Evolutionary conservation across 2,113 vertebrate species (phyloP).

Genomic region (Todiramphus saurophagus): DNA sequence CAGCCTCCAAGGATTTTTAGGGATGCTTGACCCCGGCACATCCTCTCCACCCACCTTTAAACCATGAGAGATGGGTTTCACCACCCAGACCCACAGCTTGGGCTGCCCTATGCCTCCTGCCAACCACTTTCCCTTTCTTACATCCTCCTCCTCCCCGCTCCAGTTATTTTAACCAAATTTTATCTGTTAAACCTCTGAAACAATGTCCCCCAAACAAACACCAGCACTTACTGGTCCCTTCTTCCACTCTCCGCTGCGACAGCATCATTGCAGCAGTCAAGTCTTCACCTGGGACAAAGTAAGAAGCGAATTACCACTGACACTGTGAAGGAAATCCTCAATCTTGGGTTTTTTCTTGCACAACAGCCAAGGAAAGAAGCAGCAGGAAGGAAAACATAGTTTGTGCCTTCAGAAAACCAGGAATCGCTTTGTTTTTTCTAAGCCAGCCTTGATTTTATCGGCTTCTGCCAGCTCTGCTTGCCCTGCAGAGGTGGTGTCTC

Average conservation of each 20-base stretch:
- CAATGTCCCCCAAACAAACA: not conserved
- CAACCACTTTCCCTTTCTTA: not conserved
- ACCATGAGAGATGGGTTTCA: not conserved
- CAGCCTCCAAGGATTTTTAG: not conserved
- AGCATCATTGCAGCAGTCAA: fast-evolving
- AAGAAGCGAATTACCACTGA: not conserved
- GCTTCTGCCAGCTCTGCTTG: too few relatives aligned
- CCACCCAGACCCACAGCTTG: not conserved
- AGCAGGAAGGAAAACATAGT: not conserved
- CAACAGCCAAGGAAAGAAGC: not conserved
- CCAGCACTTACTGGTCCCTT: not conserved
- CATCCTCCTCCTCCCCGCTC: not conserved
- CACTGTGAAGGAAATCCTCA: too few relatives aligned
- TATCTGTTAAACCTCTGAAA: too few relatives aligned
- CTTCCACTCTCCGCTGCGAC: not conserved
- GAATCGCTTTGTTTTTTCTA: too few relatives aligned
- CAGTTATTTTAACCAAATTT: not conserved
- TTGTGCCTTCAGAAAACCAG: too few relatives aligned
- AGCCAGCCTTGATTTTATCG: too few relatives aligned
- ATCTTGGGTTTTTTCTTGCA: not conserved
- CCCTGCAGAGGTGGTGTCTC: too few relatives aligned
- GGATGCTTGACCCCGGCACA: not conserved
- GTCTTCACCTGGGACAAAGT: not conserved
- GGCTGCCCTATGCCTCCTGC: not conserved
- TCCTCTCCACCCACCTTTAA: too few relatives aligned